Evolutionary conservation across 1,140 invertebrate genomes (phyloP).

Genomic region (Globodera rostochiensis): DNA sequence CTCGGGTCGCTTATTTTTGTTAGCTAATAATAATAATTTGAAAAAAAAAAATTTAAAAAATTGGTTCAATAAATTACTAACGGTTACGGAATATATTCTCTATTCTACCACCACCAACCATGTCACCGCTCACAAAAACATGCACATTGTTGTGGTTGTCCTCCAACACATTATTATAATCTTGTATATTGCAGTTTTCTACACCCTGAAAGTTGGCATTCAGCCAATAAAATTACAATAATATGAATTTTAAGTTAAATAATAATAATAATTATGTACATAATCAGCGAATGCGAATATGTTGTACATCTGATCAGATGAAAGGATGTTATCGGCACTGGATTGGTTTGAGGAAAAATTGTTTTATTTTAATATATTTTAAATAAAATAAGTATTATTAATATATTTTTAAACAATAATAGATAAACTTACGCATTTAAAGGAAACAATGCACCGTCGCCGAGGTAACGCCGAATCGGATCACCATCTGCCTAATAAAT

Average conservation of each 20-base stretch:
- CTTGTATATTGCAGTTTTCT: background rate
- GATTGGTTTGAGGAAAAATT: background rate
- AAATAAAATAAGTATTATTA: background rate
- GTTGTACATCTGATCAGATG: background rate
- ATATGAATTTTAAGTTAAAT: background rate
- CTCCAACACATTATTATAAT: constrained; percentile 7
- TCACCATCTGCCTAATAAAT: background rate
- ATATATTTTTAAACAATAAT: no score
- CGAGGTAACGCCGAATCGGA: background rate
- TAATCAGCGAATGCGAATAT: background rate
- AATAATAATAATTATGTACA: background rate
- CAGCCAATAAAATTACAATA: background rate
- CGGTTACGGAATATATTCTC: no score
- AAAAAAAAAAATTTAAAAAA: no score
- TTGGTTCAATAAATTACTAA: background rate
- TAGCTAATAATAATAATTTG: no score
- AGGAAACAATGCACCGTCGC: background rate
- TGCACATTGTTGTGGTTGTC: constrained; percentile 60
- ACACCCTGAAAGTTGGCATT: background rate
- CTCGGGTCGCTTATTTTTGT: no score
- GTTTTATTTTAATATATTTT: no score
- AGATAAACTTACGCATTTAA: background rate
- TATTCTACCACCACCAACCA: constrained; percentile 30
- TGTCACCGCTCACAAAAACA: constrained; percentile 55
- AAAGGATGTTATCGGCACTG: background rate